Percentiles rank a stretch among this genome's conserved stretches.
phyloP scores from a whole-genome alignment of 2,113 vertebrate species.

The Elephantulus edwardii region DNA sequence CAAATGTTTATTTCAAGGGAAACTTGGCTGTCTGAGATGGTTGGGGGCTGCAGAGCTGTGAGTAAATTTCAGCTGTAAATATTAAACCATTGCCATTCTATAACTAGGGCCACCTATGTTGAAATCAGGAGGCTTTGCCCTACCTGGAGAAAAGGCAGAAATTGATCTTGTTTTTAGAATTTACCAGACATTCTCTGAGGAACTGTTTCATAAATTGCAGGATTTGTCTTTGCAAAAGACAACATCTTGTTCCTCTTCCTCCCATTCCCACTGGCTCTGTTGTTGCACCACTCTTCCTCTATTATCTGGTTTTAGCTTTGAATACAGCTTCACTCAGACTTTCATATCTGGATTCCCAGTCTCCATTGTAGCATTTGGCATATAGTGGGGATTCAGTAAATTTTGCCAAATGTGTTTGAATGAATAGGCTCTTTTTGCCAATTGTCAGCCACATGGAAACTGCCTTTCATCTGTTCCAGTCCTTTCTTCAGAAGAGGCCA shows the following conservation, averaged over 20 bases:
- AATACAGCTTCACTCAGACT: neutral
- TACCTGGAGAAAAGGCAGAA: slow-evolving; percentile 20
- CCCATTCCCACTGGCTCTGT: neutral
- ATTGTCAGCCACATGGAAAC: neutral
- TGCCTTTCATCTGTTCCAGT: neutral
- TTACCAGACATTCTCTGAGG: slow-evolving; percentile 54
- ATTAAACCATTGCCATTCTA: neutral
- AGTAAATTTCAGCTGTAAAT: slow-evolving; percentile 53
- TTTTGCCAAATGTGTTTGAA: neutral
- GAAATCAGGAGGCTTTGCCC: neutral
- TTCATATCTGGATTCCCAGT: neutral
- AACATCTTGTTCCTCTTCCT: neutral
- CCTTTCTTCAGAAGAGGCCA: neutral
- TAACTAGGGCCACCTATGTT: neutral
- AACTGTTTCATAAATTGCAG: neutral
- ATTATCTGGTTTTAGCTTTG: neutral
- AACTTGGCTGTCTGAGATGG: neutral
- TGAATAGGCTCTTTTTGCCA: neutral
- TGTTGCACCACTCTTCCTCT: rapidly evolving
- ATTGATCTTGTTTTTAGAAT: slow-evolving; percentile 40
- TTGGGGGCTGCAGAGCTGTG: neutral
- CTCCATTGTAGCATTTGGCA: neutral
- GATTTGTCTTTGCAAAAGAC: neutral
- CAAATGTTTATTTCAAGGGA: neutral
- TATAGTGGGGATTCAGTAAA: neutral